Percentiles rank a stretch among this genome's conserved stretches.
Evolutionary conservation across 1,140 invertebrate genomes (phyloP).

Genomic region (Maconellicoccus hirsutus): DNA sequence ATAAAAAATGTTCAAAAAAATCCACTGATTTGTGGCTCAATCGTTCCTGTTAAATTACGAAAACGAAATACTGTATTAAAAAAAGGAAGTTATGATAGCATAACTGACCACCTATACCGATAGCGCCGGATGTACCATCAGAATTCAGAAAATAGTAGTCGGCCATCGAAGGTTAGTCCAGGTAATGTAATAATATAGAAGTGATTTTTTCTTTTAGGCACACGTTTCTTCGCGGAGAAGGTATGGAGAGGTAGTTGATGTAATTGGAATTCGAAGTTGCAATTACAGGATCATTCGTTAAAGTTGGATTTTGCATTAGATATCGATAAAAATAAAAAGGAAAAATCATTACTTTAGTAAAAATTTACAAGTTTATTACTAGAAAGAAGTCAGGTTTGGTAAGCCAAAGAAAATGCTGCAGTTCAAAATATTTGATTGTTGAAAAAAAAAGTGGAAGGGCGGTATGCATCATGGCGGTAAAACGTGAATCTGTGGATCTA

Average conservation of each 20-base stretch:
- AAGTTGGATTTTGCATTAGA: too few relatives aligned
- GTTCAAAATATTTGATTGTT: neutral
- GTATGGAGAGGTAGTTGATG: too few relatives aligned
- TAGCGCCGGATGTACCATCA: neutral
- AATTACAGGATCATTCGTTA: too few relatives aligned
- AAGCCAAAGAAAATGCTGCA: neutral
- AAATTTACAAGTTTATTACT: neutral
- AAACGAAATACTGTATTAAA: too few relatives aligned
- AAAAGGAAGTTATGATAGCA: neutral
- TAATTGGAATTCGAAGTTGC: too few relatives aligned
- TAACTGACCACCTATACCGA: neutral
- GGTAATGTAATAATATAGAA: too few relatives aligned
- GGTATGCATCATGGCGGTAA: constrained; percentile 2
- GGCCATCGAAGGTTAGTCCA: neutral
- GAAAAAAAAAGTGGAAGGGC: neutral
- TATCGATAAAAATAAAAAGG: neutral
- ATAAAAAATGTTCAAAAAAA: too few relatives aligned
- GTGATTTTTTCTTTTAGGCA: too few relatives aligned
- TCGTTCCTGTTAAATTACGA: too few relatives aligned
- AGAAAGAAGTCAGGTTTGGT: neutral
- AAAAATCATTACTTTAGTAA: neutral
- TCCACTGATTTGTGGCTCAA: too few relatives aligned
- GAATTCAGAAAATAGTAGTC: neutral
- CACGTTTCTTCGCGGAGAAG: too few relatives aligned
- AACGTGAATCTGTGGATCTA: neutral